Evolutionary conservation across 2,113 vertebrate genomes (phyloP).

Genomic region (chimpanzee (Pan troglodytes)): NHGRI_mPanTro3-v2.1_pri NC_072401.2:84693501-84694000

Average conservation of each 20-base stretch:
- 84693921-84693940: neutral
- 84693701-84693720: neutral
- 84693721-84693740: neutral
- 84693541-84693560: neutral
- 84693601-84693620: neutral
- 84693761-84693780: neutral
- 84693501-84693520: neutral
- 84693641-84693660: neutral
- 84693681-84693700: neutral
- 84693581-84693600: neutral
- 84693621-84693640: neutral
- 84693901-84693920: neutral
- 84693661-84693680: neutral
- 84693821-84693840: neutral
- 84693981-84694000: neutral
- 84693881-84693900: neutral
- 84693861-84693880: slow-evolving; percentile 8
- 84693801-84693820: neutral
- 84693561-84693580: neutral
- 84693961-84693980: neutral
- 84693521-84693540: neutral
- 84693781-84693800: neutral
- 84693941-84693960: neutral
- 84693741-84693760: neutral
- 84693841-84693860: neutral